Evolutionary conservation across 2,113 vertebrate genomes (phyloP), one percentile per base, ranked within the genome.

Genomic region (Hepsetus odoe): DNA sequence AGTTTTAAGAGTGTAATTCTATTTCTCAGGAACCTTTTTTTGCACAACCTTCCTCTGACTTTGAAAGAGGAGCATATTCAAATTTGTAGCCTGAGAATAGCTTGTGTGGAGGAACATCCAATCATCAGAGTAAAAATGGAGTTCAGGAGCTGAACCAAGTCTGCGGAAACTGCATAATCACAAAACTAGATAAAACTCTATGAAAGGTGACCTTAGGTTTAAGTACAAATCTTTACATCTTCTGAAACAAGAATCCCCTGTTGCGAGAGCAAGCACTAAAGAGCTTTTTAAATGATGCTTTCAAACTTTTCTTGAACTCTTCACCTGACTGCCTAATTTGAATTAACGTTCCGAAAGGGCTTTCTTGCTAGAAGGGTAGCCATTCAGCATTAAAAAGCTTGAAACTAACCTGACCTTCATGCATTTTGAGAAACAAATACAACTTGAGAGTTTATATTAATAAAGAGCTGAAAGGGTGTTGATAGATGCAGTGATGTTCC

Each of bases 221-320:
- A 72, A 79, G 55, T 56, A 22, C 42, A 75, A 11, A 32, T 4
- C 44, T 58, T 58, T 18, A 58, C 14, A 56, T 38, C 20, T 53
- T 71, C 49, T 35, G 51, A 58, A 61, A 22, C 8, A 20, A 9
- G 40, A n/a, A 35, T 65, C 65, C 72, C 59, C 42, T 14, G 20
- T 3, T 51, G 30, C n/a, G n/a, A 30, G 40, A 18, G 26, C 24
- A 40, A 44, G 38, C 13, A 61, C 69, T 56, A 6, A 59, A 35
- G 13, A 58, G 26, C 33, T 26, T 79, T 33, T 49, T 14, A 58
- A 49, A 68, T 46, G 28, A 73, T 30, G 22, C 20, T 74, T n/a
- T 80, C 40, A 69, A 62, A 75, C 72, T 74, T 69, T 49, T 28
- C 13, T 55, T 59, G 61, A 80, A 80, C 71, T 74, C 49, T 65